Conservation (phyloP, 53 echinoderm and acorn worm genomes). For the Henricia sp. region DNA sequence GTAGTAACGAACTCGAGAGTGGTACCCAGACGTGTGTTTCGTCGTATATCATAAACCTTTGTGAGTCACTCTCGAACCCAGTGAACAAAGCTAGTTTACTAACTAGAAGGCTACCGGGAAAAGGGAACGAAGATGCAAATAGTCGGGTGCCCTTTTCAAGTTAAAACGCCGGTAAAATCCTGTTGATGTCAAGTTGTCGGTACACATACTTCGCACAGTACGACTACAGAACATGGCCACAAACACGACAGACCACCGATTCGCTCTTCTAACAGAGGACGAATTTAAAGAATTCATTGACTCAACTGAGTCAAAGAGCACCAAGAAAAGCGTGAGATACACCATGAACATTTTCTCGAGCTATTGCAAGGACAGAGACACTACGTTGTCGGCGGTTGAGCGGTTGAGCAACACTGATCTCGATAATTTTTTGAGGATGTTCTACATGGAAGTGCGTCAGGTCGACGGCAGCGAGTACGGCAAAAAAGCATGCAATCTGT, state of each 20-base stretch:
- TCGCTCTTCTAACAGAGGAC: background rate
- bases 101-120: background rate
- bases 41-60: background rate
- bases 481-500: constrained; percentile 28
- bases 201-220: background rate
- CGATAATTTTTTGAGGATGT: background rate
- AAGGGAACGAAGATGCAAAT: constrained; percentile 5
- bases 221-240: background rate
- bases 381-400: background rate
- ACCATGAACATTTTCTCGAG: background rate
- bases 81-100: background rate
- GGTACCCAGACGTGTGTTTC: background rate
- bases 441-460: constrained; percentile 32
- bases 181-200: background rate
- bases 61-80: background rate
- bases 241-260: background rate
- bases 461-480: background rate
- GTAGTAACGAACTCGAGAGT: background rate
- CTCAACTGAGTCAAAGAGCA: background rate
- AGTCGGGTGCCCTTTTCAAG: constrained; percentile 11
- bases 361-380: background rate
- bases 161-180: background rate
- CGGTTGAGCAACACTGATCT: background rate
- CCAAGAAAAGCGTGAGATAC: background rate
- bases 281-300: constrained; percentile 2